Conservation (phyloP, 2,113 vertebrate species). For the Gavia stellata region DNA sequence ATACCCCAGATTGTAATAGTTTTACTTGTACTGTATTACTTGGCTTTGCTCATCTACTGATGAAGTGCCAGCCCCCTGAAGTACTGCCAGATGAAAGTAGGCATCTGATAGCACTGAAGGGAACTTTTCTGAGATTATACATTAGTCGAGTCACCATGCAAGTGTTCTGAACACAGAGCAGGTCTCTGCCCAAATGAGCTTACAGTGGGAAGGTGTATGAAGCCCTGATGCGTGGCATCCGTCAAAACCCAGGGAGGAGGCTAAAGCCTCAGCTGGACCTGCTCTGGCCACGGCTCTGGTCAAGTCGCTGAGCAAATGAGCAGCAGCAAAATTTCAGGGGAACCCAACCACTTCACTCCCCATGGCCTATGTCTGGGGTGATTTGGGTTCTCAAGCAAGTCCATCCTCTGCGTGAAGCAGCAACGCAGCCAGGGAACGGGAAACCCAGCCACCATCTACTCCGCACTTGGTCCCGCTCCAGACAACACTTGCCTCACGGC, state of each 20-base stretch:
- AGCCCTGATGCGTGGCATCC: background rate
- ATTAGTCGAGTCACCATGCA: background rate
- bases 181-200: background rate
- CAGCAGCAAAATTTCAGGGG: background rate
- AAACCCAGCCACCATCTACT: background rate
- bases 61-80: constrained; percentile 47
- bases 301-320: background rate
- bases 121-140: background rate
- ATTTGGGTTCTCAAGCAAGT: background rate
- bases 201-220: background rate
- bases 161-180: background rate
- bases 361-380: background rate
- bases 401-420: fast-evolving
- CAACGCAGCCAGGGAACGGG: fast-evolving
- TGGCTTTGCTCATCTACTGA: constrained; percentile 44
- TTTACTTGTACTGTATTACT: constrained; percentile 18
- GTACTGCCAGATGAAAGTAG: constrained; percentile 31
- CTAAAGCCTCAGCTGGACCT: background rate
- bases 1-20: constrained; percentile 15
- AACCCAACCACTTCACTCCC: background rate
- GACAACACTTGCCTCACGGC: fast-evolving
- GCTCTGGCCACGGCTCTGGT: background rate
- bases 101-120: background rate
- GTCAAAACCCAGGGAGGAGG: background rate
- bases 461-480: background rate